Conservation (phyloP, 2,888 invertebrate species). For the Panzeria rudis region DNA sequence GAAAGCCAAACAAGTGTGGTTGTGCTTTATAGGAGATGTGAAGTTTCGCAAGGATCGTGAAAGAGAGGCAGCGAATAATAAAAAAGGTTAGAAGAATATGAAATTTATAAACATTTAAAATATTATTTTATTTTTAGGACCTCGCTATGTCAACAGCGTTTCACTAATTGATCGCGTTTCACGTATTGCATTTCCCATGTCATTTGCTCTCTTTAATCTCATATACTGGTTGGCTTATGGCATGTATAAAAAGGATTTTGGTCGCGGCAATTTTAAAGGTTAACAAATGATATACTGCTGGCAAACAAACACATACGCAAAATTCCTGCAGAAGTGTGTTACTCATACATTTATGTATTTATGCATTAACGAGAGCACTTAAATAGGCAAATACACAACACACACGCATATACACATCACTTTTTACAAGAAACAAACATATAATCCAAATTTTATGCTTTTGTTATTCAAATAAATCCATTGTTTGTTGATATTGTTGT, state of each 20-base stretch:
- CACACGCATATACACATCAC: not conserved
- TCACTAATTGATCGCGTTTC: conserved; percentile 93
- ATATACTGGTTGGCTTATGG: conserved; percentile 95
- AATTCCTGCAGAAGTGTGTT: not conserved
- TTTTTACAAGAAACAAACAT: not conserved
- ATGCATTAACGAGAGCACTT: not conserved
- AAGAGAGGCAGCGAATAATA: conserved; percentile 86
- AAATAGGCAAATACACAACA: not conserved
- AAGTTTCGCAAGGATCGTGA: conserved; percentile 90
- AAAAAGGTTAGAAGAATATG: conserved; percentile 72
- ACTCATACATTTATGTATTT: conserved; percentile 4
- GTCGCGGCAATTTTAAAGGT: conserved; percentile 79
- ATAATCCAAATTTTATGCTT: conserved; percentile 47
- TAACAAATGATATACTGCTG: conserved; percentile 39
- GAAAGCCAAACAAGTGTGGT: conserved; percentile 91
- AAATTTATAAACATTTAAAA: not conserved
- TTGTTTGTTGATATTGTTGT: conserved; percentile 60
- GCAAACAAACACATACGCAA: conserved; percentile 3
- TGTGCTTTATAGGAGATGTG: conserved; percentile 91
- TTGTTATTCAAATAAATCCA: conserved; percentile 53
- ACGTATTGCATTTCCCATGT: conserved; percentile 92
- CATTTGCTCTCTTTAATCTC: conserved; percentile 93
- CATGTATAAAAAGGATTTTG: conserved; percentile 86
- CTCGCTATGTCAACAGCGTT: conserved; percentile 92
- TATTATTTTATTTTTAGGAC: conserved; percentile 73